These are phyloP conservation scores for Caenorhabditis japonica DNA, from an alignment of 2,888 invertebrate genomes.

Conservation along the genomic window DNA sequence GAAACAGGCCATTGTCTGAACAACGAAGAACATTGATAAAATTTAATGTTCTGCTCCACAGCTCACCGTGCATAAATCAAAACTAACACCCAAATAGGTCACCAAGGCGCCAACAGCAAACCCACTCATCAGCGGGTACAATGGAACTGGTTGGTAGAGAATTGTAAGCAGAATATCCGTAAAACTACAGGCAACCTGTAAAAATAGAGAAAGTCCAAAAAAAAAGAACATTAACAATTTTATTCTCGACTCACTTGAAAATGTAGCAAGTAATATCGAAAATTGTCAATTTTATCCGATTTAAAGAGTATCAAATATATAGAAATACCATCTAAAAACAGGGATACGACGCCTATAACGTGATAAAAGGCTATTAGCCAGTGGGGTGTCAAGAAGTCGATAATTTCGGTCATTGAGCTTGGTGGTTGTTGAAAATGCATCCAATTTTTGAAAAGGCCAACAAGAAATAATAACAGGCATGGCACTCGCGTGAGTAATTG, in stretches of 20 bases:
- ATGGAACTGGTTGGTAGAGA: no score
- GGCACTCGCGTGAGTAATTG: no score
- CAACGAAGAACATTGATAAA: background rate
- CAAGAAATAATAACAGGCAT: no score
- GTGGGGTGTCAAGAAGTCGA: conserved; percentile 8
- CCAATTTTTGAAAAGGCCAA: no score
- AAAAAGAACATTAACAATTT: background rate
- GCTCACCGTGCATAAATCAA: no score
- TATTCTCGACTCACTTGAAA: conserved; percentile 13
- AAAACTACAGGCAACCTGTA: background rate
- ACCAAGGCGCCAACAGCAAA: no score
- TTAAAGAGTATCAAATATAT: conserved; percentile 18
- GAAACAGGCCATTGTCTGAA: conserved; percentile 15
- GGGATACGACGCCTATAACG: conserved; percentile 8
- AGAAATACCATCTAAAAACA: background rate
- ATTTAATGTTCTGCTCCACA: background rate
- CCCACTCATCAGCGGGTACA: no score
- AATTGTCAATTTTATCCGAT: conserved; percentile 21
- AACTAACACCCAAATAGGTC: no score
- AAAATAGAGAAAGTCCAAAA: background rate
- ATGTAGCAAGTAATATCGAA: conserved; percentile 16
- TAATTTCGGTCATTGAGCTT: no score
- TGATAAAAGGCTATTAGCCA: conserved; percentile 13
- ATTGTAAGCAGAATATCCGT: no score
- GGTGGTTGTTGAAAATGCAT: no score